Evolutionary conservation across 2,797 vertebrate genomes (phyloP).

Genomic region (Sciurus vulgaris): DNA sequence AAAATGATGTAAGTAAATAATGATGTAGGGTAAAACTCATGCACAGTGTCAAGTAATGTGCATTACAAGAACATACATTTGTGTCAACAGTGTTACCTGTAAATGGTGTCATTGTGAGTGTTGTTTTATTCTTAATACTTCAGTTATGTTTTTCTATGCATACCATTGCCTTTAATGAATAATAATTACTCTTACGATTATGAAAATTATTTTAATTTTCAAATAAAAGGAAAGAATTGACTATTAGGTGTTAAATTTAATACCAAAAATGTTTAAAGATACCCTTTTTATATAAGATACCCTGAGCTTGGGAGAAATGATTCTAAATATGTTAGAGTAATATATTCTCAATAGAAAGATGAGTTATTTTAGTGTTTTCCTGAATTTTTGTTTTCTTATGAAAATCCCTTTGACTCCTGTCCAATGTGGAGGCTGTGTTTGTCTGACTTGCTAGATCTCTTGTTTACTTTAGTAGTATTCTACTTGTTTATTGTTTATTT

Average conservation of each 20-base stretch:
- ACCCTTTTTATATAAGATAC: background rate
- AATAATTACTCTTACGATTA: background rate
- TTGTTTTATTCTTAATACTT: background rate
- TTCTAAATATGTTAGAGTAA: background rate
- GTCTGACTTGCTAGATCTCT: background rate
- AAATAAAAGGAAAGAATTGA: background rate
- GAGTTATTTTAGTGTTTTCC: background rate
- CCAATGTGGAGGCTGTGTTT: background rate
- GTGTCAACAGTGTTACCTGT: background rate
- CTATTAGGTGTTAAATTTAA: background rate
- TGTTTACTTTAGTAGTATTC: background rate
- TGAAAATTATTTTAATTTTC: background rate
- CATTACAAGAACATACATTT: background rate
- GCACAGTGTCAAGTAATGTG: background rate
- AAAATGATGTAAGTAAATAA: background rate
- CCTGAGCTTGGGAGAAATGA: background rate
- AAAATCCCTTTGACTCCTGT: background rate
- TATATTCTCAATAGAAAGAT: background rate
- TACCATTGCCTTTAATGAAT: background rate
- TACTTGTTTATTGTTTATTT: conserved; percentile 4
- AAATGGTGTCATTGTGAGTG: background rate
- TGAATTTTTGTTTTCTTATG: background rate
- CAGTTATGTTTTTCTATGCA: background rate
- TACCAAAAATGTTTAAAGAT: background rate
- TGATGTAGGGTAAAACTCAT: background rate